phyloP scores from a whole-genome alignment of 2,113 vertebrate genomes.

The Microtus richardsoni region DNA sequence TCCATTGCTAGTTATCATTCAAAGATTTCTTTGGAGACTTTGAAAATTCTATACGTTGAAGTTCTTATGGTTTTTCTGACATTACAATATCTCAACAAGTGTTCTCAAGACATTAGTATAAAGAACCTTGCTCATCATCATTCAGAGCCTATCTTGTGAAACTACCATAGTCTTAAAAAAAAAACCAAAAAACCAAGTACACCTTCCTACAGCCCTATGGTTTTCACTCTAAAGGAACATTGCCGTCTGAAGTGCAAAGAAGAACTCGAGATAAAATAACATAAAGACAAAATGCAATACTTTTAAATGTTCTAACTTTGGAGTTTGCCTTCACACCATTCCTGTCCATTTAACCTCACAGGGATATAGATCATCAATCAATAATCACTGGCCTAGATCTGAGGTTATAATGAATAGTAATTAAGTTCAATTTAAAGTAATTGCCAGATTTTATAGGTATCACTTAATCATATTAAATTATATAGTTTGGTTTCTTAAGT shows the following conservation, averaged over 20 bases:
- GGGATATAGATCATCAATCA: neutral
- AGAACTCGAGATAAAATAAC: neutral
- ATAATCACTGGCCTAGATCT: neutral
- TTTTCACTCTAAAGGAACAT: neutral
- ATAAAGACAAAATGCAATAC: neutral
- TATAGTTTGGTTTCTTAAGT: neutral
- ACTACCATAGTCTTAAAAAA: neutral
- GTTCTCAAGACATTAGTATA: neutral
- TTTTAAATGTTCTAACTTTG: slow-evolving; percentile 5
- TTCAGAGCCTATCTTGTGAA: neutral
- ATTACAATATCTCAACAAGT: neutral
- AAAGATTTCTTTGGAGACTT: slow-evolving; percentile 6
- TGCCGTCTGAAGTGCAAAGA: neutral
- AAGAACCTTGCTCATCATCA: neutral
- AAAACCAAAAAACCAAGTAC: neutral
- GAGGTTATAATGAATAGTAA: neutral
- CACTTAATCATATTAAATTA: neutral
- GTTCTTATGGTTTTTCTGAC: neutral
- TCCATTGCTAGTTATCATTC: neutral
- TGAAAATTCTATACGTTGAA: neutral
- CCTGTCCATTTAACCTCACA: neutral
- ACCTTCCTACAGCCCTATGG: neutral
- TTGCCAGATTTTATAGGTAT: neutral
- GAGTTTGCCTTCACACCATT: neutral
- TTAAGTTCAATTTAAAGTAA: neutral